Evolutionary conservation across 1,140 invertebrate genomes (phyloP).

Genomic region (Drosophila prosaltans): DNA sequence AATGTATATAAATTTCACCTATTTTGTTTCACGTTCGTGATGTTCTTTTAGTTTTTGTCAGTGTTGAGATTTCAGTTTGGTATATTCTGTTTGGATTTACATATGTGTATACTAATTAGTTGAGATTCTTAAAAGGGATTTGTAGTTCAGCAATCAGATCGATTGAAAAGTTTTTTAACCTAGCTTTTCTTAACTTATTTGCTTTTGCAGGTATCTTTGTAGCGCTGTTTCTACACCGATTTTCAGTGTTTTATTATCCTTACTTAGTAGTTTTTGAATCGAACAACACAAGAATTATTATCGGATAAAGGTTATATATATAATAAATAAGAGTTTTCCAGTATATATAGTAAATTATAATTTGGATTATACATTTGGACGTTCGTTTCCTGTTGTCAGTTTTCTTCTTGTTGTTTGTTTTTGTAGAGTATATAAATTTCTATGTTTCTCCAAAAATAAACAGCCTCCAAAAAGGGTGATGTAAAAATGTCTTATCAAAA

Average conservation of each 20-base stretch:
- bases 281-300: background rate
- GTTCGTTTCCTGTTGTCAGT: background rate
- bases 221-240: conserved; percentile 30
- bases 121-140: background rate
- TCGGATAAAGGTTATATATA: background rate
- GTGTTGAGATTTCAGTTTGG: too few species aligned
- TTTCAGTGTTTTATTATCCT: background rate
- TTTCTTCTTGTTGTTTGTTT: background rate
- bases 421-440: conserved; percentile 11
- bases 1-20: conserved; percentile 1
- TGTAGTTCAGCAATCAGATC: background rate
- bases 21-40: background rate
- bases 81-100: too few species aligned
- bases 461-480: conserved; percentile 43
- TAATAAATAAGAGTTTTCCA: background rate
- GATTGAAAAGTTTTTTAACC: background rate
- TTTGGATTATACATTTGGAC: conserved; percentile 2
- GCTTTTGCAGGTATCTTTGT: conserved; percentile 49
- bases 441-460: conserved; percentile 22
- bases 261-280: background rate
- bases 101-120: too few species aligned
- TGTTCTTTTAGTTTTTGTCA: too few species aligned
- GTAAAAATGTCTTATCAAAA: conserved; percentile 37
- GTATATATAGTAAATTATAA: background rate
- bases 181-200: conserved; percentile 18